These are phyloP conservation scores for Drosophila lini DNA, from an alignment of 1,140 invertebrate species.

Conservation along the genomic window DNA sequence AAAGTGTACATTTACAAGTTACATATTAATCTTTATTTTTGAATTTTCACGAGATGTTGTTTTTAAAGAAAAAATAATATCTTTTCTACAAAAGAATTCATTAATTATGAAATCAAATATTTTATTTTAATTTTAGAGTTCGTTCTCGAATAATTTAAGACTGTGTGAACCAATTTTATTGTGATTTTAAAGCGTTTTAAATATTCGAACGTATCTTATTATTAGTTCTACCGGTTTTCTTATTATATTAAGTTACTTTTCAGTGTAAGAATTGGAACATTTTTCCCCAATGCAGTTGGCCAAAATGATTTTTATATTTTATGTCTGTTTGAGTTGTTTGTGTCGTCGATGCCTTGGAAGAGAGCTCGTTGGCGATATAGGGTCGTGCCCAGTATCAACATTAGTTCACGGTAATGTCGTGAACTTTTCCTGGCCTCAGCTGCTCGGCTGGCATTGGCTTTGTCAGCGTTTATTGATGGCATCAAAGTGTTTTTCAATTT, in stretches of 20 bases:
- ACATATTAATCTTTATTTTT: neutral
- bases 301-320: slow-evolving; percentile 75
- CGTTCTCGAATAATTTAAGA: neutral
- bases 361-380: slow-evolving; percentile 12
- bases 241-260: too few relatives aligned
- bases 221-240: neutral
- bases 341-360: slow-evolving; percentile 19
- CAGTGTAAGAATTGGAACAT: slow-evolving; percentile 21
- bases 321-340: slow-evolving; percentile 74
- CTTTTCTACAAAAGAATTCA: too few relatives aligned
- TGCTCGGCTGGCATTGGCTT: slow-evolving; percentile 62
- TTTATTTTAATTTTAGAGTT: neutral
- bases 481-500: slow-evolving; percentile 82
- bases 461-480: slow-evolving; percentile 82
- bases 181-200: neutral
- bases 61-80: too few relatives aligned
- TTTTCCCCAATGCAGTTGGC: slow-evolving; percentile 70
- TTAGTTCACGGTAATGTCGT: slow-evolving; percentile 78
- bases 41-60: too few relatives aligned
- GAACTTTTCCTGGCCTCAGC: slow-evolving; percentile 77
- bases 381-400: slow-evolving; percentile 70
- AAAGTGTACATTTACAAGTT: neutral
- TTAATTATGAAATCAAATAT: too few relatives aligned
- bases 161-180: neutral
- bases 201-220: neutral